A percentile compares a stretch with the other conserved stretches of the same genome.
Conservation (phyloP, 2,888 invertebrate genomes). For the Pherbina coryleti region DNA sequence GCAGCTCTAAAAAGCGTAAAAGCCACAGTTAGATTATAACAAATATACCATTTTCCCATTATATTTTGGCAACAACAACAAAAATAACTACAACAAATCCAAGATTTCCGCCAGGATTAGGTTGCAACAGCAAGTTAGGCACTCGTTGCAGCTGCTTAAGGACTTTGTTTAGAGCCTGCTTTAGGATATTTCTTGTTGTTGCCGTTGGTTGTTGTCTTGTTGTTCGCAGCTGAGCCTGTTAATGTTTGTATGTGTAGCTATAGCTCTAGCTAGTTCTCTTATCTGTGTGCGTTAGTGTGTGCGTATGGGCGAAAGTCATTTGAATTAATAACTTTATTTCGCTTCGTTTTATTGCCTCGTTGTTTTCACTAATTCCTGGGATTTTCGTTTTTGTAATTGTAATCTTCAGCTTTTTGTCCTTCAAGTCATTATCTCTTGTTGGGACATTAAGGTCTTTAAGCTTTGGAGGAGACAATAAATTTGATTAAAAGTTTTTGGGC, state of each 20-base stretch:
- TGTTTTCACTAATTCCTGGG: slow-evolving; percentile 44
- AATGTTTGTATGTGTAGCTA: background rate
- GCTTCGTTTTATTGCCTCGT: slow-evolving; percentile 42
- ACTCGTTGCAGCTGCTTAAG: slow-evolving; percentile 9
- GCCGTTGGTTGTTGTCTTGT: background rate
- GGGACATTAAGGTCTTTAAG: too few relatives aligned
- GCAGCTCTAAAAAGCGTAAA: too few relatives aligned
- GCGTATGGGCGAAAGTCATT: slow-evolving; percentile 40
- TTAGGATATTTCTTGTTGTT: background rate
- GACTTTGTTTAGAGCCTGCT: slow-evolving; percentile 9
- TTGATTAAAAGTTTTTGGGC: too few relatives aligned
- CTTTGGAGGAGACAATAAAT: too few relatives aligned
- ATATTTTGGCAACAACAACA: slow-evolving; percentile 6
- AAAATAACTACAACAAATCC: background rate
- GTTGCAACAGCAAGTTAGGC: slow-evolving; percentile 41
- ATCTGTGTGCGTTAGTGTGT: background rate
- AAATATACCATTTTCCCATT: slow-evolving; percentile 12
- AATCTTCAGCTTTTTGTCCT: background rate
- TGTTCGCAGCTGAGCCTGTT: background rate
- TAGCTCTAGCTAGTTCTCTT: background rate
- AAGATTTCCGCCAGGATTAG: slow-evolving; percentile 41
- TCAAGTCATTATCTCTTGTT: too few relatives aligned
- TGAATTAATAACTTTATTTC: slow-evolving; percentile 59
- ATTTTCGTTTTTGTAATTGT: slow-evolving; percentile 51
- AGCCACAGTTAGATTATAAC: background rate